phyloP scores from a whole-genome alignment of 2,888 invertebrate species.

The Pterostichus niger region DNA sequence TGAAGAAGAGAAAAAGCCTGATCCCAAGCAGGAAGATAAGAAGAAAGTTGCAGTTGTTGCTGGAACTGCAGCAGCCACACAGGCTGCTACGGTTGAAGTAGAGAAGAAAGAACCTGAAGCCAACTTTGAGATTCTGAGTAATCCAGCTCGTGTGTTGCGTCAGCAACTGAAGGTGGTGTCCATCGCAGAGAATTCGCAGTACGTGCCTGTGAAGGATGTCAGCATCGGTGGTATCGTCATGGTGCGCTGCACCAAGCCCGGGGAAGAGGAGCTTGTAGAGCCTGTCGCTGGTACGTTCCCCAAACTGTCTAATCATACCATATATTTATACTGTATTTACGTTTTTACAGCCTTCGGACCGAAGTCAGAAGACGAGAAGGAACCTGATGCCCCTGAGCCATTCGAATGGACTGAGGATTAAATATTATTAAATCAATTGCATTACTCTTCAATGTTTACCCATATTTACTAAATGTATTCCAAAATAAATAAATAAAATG shows the following conservation, averaged over 20 bases:
- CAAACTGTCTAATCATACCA: too few species aligned
- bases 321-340: not conserved
- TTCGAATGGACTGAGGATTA: slow-evolving; percentile 96
- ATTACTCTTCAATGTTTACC: slow-evolving; percentile 9
- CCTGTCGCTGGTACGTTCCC: slow-evolving; percentile 85
- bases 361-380: slow-evolving; percentile 95
- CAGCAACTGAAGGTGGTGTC: slow-evolving; percentile 91
- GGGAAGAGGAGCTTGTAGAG: slow-evolving; percentile 92
- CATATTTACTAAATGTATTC: slow-evolving; percentile 55
- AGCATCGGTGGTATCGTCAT: slow-evolving; percentile 98
- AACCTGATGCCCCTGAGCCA: slow-evolving; percentile 98
- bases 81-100: slow-evolving; percentile 75
- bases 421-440: not conserved
- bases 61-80: slow-evolving; percentile 73
- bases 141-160: slow-evolving; percentile 96
- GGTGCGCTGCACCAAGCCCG: slow-evolving; percentile 91
- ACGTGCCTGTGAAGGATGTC: slow-evolving; percentile 93
- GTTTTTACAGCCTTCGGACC: slow-evolving; percentile 86
- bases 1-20: slow-evolving; percentile 74
- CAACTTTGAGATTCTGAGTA: slow-evolving; percentile 92
- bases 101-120: slow-evolving; percentile 94
- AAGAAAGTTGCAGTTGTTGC: slow-evolving; percentile 75
- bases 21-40: slow-evolving; percentile 78
- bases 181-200: slow-evolving; percentile 89
- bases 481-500: slow-evolving; percentile 11